Evolutionary conservation across 2,113 vertebrate species (phyloP), one percentile per base, ranked within the genome.

Genomic region (Calidris pugnax): DNA sequence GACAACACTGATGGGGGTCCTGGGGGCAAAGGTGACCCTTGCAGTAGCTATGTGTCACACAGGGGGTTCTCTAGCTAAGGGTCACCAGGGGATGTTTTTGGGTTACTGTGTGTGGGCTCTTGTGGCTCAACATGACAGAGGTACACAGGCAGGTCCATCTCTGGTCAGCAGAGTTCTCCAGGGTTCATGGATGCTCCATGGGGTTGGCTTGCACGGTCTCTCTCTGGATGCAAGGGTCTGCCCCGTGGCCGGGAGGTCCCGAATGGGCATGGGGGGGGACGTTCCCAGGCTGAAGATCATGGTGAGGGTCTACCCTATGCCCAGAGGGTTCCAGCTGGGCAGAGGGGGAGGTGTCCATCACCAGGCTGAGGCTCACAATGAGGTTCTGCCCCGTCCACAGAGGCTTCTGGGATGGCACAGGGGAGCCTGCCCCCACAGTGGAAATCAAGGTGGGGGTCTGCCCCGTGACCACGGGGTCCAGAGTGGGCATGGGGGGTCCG

Each of bases 251-350:
- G 11, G 12, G 16, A 5, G 3, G 15, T n/a, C 18, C 71, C 1
- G 13, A 3, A 15, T 5, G 1, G 33, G 33, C 56, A 26, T 0
- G 14, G 3, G 48, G 4, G 7, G 5, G 4, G 8, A 6, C 8
- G 4, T 41, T 4, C 47, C 16, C 17, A 43, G 13, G 39, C 71
- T 53, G 66, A 8, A 10, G 27, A 1, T 41, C 30, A 48, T 0
- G 8, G n/a, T 41, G 56, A 21, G 51, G 41, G n/a, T 39, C 77
- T 43, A 37, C 23, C 30, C 37, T 4, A 2, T 59, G 33, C 56
- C 33, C 32, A 59, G 32, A n/a, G 32, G 20, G 21, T 59, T 35
- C n/a, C 8, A 17, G n/a, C 21, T 37, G n/a, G 45, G 43, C 16
- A 39, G 12, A 15, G 14, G 8, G 59, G 33, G 11, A 11, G 7